Evolutionary conservation across 2,797 vertebrate genomes (phyloP).

Genomic region (Falco cherrug): DNA sequence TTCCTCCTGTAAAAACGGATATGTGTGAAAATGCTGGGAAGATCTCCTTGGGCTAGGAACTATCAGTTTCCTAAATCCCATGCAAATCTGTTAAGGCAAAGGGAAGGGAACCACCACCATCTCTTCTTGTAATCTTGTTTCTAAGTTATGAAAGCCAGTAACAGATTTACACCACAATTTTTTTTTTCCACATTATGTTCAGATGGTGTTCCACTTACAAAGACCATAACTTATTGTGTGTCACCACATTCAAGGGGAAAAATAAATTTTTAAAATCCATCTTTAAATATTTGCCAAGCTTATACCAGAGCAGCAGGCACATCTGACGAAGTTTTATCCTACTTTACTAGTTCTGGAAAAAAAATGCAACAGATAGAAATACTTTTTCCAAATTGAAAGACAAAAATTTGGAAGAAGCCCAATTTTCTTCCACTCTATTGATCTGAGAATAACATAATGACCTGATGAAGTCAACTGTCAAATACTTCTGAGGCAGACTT

Average conservation of each 20-base stretch:
- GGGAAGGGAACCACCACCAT: neutral
- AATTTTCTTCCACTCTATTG: conserved; percentile 42
- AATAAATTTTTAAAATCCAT: neutral
- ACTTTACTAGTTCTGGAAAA: neutral
- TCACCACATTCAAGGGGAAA: neutral
- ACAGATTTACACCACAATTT: neutral
- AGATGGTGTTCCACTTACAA: neutral
- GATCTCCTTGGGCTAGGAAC: neutral
- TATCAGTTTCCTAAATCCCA: neutral
- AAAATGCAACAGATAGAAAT: neutral
- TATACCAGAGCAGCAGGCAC: neutral
- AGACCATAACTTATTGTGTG: neutral
- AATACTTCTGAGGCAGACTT: conserved; percentile 31
- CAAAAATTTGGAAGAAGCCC: conserved; percentile 27
- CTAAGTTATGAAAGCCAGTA: neutral
- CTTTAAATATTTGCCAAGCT: neutral
- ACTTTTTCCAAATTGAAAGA: conserved; percentile 20
- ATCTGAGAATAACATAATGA: conserved; percentile 49
- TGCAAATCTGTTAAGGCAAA: neutral
- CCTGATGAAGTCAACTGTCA: conserved; percentile 45
- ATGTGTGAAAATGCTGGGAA: neutral
- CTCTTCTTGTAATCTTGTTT: neutral
- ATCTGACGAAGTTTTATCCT: conserved; percentile 4
- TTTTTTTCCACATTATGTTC: neutral
- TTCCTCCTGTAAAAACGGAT: neutral